Base-by-base conservation (phyloP, 2,888 invertebrate genomes). In the Acheta domesticus region DNA sequence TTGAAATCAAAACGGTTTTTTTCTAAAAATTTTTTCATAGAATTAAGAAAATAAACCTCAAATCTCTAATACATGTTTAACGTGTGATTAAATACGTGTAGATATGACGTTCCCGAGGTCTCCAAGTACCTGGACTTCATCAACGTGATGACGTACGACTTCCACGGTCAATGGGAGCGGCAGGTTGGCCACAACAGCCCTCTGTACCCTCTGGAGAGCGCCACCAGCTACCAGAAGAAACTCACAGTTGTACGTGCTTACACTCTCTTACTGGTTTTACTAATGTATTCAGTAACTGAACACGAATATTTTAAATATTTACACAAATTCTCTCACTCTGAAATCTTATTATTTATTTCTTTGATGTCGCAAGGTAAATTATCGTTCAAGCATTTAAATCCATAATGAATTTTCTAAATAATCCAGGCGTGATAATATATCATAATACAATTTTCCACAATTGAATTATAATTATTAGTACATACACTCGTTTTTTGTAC, bases 91-190 rank as follows among this genome's bases (percentile, higher is more conserved):
- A 36, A 36, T 36, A 36, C 36, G 36, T 36, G 5, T 36, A 90
- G 89, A 11, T 97, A 97, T 84, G 97, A 97, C 84, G 96, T 97
- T 0, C 95, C 95, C 0, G 97, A 97, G 87, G 95, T 97, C 83
- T 93, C 96, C 8, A 97, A 97, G 88, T 97, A 96, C 85, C 89
- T 97, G 85, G 97, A 97, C 87, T 96, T 94, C 85, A 96, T 97
- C 86, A 97, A 96, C 86, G 94, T 97, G 14, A 96, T 97, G 96
- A 96, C 96, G 0, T 97, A 97, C 85, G 97, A 97, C 86, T 97
- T 97, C 90, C 96, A 96, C 85, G 97, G 97, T 0, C 96, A 96
- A 86, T 97, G 96, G 96, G 96, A 97, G 86, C 90, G 96, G 81
- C 94, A 95, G 82, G 96, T 97, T 2, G 96, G 96, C 11, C 97